Conservation (phyloP, 2,113 vertebrate genomes). For the Halichoerus grypus region DNA sequence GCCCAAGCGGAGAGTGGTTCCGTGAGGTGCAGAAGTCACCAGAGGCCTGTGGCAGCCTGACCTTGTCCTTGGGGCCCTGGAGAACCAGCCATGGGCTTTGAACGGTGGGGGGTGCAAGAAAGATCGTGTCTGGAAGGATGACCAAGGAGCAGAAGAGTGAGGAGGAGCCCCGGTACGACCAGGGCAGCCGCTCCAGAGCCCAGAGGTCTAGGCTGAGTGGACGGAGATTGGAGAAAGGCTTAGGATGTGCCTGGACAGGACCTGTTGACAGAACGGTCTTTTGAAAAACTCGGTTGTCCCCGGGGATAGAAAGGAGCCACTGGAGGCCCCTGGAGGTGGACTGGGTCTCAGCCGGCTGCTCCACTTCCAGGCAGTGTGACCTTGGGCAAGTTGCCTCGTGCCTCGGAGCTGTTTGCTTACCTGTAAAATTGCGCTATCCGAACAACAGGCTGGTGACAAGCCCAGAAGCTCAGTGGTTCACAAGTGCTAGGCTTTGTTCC, state of each 20-base stretch:
- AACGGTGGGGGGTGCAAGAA: not conserved
- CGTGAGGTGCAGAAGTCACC: not conserved
- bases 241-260: not conserved
- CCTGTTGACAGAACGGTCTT: not conserved
- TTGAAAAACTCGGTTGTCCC: not conserved
- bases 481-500: no score
- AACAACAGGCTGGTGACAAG: rapidly evolving
- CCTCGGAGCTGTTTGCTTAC: not conserved
- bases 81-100: not conserved
- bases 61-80: not conserved
- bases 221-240: not conserved
- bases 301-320: not conserved
- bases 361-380: not conserved
- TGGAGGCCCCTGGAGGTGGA: not conserved
- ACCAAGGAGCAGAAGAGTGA: not conserved
- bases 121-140: not conserved
- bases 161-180: not conserved
- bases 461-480: not conserved
- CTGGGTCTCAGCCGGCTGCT: rapidly evolving
- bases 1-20: not conserved
- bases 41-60: not conserved
- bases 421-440: not conserved
- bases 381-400: not conserved
- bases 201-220: not conserved
- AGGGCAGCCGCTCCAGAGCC: not conserved